phyloP scores from a whole-genome alignment of 2,797 vertebrate genomes.

The Carapus acus region DNA sequence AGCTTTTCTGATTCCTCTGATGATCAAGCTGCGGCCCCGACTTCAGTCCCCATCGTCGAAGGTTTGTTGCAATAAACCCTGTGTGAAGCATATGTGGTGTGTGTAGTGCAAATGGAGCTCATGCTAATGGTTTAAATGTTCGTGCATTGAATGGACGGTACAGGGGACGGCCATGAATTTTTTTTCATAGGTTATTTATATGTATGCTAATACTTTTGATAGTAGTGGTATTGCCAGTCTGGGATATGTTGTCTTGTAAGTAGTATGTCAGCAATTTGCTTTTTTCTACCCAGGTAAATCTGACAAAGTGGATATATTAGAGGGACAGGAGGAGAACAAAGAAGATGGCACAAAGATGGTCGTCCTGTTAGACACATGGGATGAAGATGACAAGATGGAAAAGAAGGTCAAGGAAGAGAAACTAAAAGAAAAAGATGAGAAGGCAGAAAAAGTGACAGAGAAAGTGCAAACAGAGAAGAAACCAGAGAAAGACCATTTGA shows the following conservation, averaged over 20 bases:
- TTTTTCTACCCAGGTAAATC: conserved; percentile 49
- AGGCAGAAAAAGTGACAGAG: conserved; percentile 22
- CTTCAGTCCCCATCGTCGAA: conserved; percentile 56
- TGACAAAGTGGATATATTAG: conserved; percentile 49
- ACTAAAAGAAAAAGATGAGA: conserved; percentile 12
- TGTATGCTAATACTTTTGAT: too few relatives aligned
- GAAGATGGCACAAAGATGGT: conserved; percentile 35
- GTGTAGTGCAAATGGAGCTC: conserved; percentile 4
- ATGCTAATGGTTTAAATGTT: conserved; percentile 39
- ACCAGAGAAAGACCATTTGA: conserved; percentile 25
- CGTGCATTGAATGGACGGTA: conserved; percentile 22
- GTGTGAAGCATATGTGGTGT: conserved; percentile 36
- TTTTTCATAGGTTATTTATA: too few relatives aligned
- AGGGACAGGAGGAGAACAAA: conserved; percentile 40
- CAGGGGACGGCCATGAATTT: too few relatives aligned
- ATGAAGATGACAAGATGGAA: conserved; percentile 41
- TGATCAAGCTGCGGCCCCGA: conserved; percentile 39
- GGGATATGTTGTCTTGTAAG: neutral
- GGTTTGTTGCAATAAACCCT: conserved; percentile 70
- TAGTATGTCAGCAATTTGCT: conserved; percentile 10
- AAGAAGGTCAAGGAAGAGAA: conserved; percentile 48
- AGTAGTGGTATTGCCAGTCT: too few relatives aligned
- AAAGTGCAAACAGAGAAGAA: conserved; percentile 29
- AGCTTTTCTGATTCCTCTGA: conserved; percentile 68
- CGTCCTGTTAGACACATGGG: conserved; percentile 32